Conservation (phyloP, 2,113 vertebrate genomes). For the Solea senegalensis region DNA sequence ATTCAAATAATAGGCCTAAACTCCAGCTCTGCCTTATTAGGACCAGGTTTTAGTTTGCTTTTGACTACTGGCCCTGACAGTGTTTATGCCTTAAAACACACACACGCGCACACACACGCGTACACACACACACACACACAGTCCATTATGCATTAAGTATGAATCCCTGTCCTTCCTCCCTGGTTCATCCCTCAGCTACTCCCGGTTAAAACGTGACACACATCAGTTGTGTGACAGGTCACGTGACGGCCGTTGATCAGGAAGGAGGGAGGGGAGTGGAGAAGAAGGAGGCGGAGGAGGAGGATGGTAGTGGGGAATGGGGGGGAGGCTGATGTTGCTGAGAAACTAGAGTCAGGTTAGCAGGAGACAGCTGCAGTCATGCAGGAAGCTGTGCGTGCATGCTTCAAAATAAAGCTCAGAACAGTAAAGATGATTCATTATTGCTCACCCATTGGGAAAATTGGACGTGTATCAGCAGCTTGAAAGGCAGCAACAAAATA, state of each 20-base stretch:
- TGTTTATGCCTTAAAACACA: background rate
- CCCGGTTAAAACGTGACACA: constrained; percentile 76
- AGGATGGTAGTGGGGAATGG: constrained; percentile 12
- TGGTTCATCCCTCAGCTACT: constrained; percentile 63
- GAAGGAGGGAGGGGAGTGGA: constrained; percentile 53
- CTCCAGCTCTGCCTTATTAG: no score
- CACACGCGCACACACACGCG: background rate
- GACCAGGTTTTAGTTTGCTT: no score
- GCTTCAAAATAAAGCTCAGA: constrained; percentile 58
- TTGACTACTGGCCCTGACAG: no score
- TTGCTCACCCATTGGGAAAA: no score
- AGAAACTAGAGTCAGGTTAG: constrained; percentile 56
- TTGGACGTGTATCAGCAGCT: no score
- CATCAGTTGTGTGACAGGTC: constrained; percentile 78
- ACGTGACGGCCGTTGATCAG: constrained; percentile 77
- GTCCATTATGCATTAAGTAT: constrained; percentile 62
- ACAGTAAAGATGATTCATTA: no score
- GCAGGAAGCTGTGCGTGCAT: constrained; percentile 11
- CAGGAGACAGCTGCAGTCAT: background rate
- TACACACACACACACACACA: constrained; percentile 11
- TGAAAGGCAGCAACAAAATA: no score
- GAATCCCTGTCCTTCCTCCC: constrained; percentile 57
- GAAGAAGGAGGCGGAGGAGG: constrained; percentile 2
- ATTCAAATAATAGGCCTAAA: no score
- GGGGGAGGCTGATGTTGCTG: constrained; percentile 62